phyloP scores from a whole-genome alignment of 2,888 invertebrate genomes.

The Notocelia uddmanniana region DNA sequence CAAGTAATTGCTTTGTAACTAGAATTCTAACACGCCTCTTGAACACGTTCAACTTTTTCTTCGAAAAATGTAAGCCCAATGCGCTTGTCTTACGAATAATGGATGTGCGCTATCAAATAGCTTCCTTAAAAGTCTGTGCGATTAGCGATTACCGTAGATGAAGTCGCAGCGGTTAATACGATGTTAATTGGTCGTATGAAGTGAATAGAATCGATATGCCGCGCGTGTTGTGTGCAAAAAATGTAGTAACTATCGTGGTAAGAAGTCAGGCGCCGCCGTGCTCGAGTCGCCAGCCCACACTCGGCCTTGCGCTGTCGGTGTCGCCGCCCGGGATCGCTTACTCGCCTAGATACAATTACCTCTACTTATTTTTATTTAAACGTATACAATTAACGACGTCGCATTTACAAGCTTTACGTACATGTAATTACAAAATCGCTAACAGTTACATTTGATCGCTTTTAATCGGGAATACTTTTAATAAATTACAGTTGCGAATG shows the following conservation, averaged over 20 bases:
- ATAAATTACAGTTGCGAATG: no score
- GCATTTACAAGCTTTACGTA: slow-evolving; percentile 24
- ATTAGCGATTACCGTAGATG: slow-evolving; percentile 33
- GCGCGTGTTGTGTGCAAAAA: slow-evolving; percentile 31
- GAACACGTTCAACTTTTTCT: slow-evolving; percentile 33
- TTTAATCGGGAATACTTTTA: not conserved
- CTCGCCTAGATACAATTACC: slow-evolving; percentile 74
- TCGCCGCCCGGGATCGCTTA: slow-evolving; percentile 75
- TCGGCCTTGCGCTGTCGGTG: slow-evolving; percentile 72
- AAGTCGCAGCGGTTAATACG: slow-evolving; percentile 29
- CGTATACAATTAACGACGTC: slow-evolving; percentile 60
- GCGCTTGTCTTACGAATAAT: not conserved
- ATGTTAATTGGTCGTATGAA: slow-evolving; percentile 39
- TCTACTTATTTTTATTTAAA: slow-evolving; percentile 37
- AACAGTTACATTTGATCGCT: not conserved
- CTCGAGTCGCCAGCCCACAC: slow-evolving; percentile 68
- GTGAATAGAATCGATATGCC: slow-evolving; percentile 35
- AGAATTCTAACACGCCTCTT: slow-evolving; percentile 33
- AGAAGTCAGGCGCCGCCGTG: slow-evolving; percentile 50
- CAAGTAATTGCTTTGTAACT: slow-evolving; percentile 20
- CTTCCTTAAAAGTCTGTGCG: slow-evolving; percentile 24
- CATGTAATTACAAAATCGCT: not conserved
- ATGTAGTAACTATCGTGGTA: slow-evolving; percentile 31
- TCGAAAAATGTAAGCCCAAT: slow-evolving; percentile 5
- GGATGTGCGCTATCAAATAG: slow-evolving; percentile 10